These are phyloP conservation scores for Hemicrepidius hirtus DNA, from an alignment of 2,888 invertebrate genomes.

Conservation along the genomic window DNA sequence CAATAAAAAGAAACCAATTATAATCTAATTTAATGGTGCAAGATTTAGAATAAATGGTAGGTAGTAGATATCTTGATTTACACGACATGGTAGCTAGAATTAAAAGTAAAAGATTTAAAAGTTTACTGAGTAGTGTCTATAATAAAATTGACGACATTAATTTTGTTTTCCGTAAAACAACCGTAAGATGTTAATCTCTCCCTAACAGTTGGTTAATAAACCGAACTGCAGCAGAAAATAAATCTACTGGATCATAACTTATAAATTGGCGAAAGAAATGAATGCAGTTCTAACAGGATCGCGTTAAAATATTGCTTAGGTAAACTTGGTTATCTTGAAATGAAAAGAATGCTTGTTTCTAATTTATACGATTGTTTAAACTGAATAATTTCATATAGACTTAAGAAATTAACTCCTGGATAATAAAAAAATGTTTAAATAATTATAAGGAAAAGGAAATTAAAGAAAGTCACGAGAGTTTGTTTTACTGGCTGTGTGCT, in stretches of 20 bases:
- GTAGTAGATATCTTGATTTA: slow-evolving; percentile 4
- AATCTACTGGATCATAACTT: neutral
- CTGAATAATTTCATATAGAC: neutral
- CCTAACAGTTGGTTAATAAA: neutral
- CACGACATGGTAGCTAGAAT: neutral
- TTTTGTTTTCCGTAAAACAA: slow-evolving; percentile 5
- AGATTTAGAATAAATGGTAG: neutral
- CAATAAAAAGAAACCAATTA: slow-evolving; percentile 27
- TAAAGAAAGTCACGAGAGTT: slow-evolving; percentile 22
- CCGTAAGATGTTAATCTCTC: neutral
- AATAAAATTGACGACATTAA: too few relatives aligned
- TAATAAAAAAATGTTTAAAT: slow-evolving; percentile 12
- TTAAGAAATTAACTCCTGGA: neutral
- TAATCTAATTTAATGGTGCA: slow-evolving; percentile 16
- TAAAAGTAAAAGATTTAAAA: too few relatives aligned
- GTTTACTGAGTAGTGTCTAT: too few relatives aligned
- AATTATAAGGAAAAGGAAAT: neutral
- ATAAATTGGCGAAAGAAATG: slow-evolving; percentile 1
- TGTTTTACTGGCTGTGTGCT: neutral
- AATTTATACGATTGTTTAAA: slow-evolving; percentile 22
- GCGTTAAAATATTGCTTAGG: slow-evolving; percentile 3
- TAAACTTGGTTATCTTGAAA: neutral
- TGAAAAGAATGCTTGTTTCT: slow-evolving; percentile 18
- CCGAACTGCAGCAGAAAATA: neutral
- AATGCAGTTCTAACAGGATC: slow-evolving; percentile 14